These are phyloP conservation scores for Orientallactaga sibirica DNA, from an alignment of 2,797 vertebrate genomes.

Conservation along the genomic window DNA sequence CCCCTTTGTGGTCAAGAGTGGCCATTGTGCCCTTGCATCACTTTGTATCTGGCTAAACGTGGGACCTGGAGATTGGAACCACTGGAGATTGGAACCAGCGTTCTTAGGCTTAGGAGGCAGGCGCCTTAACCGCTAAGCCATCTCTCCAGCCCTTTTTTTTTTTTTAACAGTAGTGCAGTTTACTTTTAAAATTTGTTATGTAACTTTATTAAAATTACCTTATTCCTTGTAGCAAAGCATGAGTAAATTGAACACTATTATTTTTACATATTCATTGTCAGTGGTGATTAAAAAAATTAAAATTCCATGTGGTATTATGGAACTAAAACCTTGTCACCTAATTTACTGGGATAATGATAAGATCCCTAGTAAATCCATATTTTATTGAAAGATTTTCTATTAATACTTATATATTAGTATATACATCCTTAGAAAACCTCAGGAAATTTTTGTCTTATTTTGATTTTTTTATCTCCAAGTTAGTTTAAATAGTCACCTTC, in stretches of 20 bases:
- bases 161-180: background rate
- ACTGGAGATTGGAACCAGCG: no score
- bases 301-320: background rate
- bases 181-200: background rate
- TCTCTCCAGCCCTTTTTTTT: background rate
- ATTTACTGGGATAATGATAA: background rate
- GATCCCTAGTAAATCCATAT: background rate
- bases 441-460: background rate
- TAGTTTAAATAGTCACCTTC: slow-evolving; percentile 2
- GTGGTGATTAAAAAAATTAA: slow-evolving; percentile 2
- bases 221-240: background rate
- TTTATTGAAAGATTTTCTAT: background rate
- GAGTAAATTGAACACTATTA: background rate
- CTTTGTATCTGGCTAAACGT: no score
- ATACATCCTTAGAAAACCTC: background rate
- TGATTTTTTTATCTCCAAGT: background rate
- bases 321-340: background rate
- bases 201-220: background rate
- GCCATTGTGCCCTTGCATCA: no score
- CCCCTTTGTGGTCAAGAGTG: no score
- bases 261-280: background rate
- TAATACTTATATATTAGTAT: background rate
- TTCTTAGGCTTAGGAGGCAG: no score
- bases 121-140: no score
- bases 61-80: no score